Base-by-base conservation (phyloP, 2,797 vertebrate species). In the Sebastes trivittatus region DNA sequence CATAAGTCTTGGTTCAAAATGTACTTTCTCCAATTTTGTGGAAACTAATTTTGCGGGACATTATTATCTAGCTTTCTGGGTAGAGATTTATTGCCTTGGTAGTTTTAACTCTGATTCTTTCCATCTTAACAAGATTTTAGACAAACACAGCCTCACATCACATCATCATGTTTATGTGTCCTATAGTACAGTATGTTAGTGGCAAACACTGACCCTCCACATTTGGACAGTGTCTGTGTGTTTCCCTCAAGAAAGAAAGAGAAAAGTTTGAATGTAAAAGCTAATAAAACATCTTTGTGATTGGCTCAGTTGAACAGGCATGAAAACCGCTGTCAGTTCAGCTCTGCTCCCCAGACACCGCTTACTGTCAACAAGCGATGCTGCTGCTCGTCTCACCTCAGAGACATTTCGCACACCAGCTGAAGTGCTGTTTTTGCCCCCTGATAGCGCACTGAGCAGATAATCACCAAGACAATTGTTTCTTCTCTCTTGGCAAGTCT, bases 351-450 rank as follows among this genome's bases (percentile, higher is more conserved):
- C 77, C n/a, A 54, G 66, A 75, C 13, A 13, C 70, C 5, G 27
- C 65, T 81, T 49, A 42, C 81, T 79, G 84, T 89, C 84, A 87
- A 65, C 68, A 77, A 78, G 67, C 75, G 46, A 30, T 34, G 80
- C 72, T 3, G 9, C 8, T 16, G 42, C 76, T 84, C 16, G 32
- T 61, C 55, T 81, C 78, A 49, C 72, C 61, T 85, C 62, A 55
- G 29, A 85, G 82, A 2, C 27, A 73, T 68, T 72, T 77, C 75
- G 49, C 79, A 27, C 61, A 64, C 42, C 32, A 75, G 42, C 62
- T 64, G 58, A 69, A 74, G 49, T 60, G 73, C 65, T 76, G 36
- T 55, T 68, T 68, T 73, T 61, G 30, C 65, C 58, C 46, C 63
- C 46, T 18, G 42, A 46, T 18, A 23, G 30, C 34, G 14, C 11